Percentiles rank a stretch among this genome's conserved stretches.
phyloP scores from a whole-genome alignment of 2,113 vertebrate species.

The Cyphomyrus discorhynchus region DNA sequence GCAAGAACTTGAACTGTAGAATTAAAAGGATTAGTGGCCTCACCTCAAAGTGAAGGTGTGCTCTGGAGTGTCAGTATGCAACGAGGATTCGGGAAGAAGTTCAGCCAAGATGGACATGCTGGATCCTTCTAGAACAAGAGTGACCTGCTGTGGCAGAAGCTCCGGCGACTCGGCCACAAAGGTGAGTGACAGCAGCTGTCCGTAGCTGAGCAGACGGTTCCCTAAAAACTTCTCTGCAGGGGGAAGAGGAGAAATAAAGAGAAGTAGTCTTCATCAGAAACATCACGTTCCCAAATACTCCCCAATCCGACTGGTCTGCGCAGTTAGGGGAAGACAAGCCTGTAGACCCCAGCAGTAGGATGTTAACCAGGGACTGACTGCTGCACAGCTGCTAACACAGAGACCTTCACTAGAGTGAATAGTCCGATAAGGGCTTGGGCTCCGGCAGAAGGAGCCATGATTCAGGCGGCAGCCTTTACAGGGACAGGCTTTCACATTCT shows the following conservation, averaged over 20 bases:
- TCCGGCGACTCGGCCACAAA: constrained; percentile 50
- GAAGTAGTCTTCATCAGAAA: constrained; percentile 1
- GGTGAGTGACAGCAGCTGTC: constrained; percentile 68
- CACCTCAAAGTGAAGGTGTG: background rate
- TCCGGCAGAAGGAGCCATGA: background rate
- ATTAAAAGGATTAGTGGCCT: background rate
- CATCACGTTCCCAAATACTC: background rate
- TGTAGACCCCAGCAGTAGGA: background rate
- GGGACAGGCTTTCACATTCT: background rate
- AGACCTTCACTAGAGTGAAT: background rate
- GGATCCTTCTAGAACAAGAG: constrained; percentile 68
- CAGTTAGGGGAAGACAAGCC: background rate
- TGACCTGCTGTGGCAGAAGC: constrained; percentile 41
- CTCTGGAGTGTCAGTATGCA: background rate
- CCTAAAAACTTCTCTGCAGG: constrained; percentile 74
- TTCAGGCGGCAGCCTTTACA: background rate
- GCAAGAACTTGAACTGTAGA: background rate
- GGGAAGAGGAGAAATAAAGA: constrained; percentile 18
- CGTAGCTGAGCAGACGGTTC: constrained; percentile 71
- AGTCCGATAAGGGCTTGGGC: background rate
- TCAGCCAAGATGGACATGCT: constrained; percentile 53
- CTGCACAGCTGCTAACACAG: background rate
- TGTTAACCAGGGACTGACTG: background rate
- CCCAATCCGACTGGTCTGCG: background rate
- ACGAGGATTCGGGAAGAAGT: constrained; percentile 24